Evolutionary conservation across 2,113 vertebrate genomes (phyloP), one percentile per base, ranked within the genome.

Genomic region (Platanista minor): DNA sequence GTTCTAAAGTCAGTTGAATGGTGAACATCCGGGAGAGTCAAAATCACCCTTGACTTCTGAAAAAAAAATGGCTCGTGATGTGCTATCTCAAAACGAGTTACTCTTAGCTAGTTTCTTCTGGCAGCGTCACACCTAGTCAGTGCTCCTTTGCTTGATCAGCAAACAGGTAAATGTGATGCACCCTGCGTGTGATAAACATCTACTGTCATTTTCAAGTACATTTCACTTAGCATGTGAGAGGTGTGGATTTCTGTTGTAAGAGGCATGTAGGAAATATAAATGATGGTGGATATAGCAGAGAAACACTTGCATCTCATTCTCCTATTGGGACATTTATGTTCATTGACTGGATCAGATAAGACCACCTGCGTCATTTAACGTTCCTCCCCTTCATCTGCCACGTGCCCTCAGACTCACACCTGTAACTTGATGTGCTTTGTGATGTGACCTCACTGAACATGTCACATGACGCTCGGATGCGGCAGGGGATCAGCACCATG

Each of bases 11-110:
- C 69, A 39, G 3, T 67, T 82, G n/a, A 90, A 80, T 61, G 17
- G 15, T 31, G 21, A 46, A 25, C 8, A 82, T n/a, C 10, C 33
- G 61, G 10, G 4, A 39, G 3, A 54, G 54, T 46, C 2, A 74
- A 94, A 90, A 87, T 83, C 39, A 74, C n/a, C 15, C 36, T 72
- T 74, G 43, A 43, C 57, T 89, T 94, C 80, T 18, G 52, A 75
- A 71, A 90, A 71, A 90, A 39, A 64, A 72, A 33, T 81, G 29
- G 2, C 20, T 31, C n/a, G 1, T 57, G 71, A 81, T 81, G 17
- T 80, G 27, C 49, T 72, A 23, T 59, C 36, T 90, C 15, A n/a
- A 43, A 88, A 57, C 21, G 1, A 57, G 20, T 57, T 23, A 69
- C 27, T 54, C 41, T 81, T 29, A 62, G 61, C 3, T 18, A 21